Evolutionary conservation across 2,888 invertebrate genomes (phyloP).

Genomic region (Polyommatus iphigenia): DNA sequence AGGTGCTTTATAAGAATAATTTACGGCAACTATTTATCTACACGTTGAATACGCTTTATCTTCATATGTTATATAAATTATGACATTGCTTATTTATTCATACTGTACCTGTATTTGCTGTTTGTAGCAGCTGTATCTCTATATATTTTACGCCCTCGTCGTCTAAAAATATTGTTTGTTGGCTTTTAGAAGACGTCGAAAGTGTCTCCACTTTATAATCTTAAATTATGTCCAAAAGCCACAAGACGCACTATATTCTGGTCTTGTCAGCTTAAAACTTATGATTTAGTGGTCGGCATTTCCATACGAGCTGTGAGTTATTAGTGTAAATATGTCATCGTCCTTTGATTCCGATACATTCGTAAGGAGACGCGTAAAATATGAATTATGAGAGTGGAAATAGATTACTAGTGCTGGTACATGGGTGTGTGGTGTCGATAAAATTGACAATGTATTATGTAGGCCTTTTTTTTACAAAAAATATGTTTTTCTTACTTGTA

Average conservation of each 20-base stretch:
- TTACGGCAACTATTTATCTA: background rate
- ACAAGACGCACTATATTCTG: slow-evolving; percentile 8
- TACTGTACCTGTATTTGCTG: slow-evolving; percentile 3
- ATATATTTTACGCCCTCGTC: background rate
- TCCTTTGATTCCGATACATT: slow-evolving; percentile 61
- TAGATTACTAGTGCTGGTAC: slow-evolving; percentile 42
- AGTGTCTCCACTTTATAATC: slow-evolving; percentile 3
- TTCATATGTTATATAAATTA: background rate
- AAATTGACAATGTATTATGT: background rate
- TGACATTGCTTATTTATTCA: background rate
- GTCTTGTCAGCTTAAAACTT: slow-evolving; percentile 35
- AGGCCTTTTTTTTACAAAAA: background rate
- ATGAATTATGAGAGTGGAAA: slow-evolving; percentile 56
- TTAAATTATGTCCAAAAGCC: slow-evolving; percentile 6
- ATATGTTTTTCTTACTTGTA: background rate
- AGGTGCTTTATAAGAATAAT: slow-evolving; percentile 17
- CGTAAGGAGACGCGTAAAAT: slow-evolving; percentile 50
- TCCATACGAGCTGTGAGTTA: slow-evolving; percentile 51
- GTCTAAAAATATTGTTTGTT: background rate
- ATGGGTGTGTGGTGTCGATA: slow-evolving; percentile 23
- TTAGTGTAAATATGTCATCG: slow-evolving; percentile 65
- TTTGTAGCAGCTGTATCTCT: background rate
- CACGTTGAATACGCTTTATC: background rate
- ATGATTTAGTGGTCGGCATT: slow-evolving; percentile 37
- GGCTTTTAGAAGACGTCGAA: background rate